These are phyloP conservation scores for Rhinolophus ferrumequinum DNA, from an alignment of 2,113 vertebrate genomes.

Conservation along the genomic window DNA sequence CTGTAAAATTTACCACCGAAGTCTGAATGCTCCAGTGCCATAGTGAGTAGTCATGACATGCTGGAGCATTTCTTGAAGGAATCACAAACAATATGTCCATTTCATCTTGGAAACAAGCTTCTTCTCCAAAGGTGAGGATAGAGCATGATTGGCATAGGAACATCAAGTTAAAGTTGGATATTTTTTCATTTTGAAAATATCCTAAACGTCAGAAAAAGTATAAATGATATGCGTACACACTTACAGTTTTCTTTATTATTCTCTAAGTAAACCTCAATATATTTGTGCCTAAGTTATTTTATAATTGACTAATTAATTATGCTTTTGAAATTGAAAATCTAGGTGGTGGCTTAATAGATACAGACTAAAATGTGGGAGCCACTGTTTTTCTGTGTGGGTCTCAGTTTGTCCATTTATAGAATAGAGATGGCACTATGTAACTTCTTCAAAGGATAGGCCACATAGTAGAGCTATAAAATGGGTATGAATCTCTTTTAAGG, in stretches of 20 bases:
- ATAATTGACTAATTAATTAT: not conserved
- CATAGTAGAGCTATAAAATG: not conserved
- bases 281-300: not conserved
- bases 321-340: constrained; percentile 12
- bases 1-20: not conserved
- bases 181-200: constrained; percentile 24
- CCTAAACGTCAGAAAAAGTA: constrained; percentile 2
- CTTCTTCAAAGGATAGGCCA: not conserved
- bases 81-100: not conserved
- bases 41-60: not conserved
- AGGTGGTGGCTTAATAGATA: not conserved
- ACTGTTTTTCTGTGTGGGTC: not conserved
- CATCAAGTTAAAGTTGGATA: not conserved
- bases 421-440: not conserved
- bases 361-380: not conserved
- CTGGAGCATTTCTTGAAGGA: not conserved
- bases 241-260: not conserved
- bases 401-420: not conserved
- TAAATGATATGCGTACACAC: not conserved
- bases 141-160: not conserved
- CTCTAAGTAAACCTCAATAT: not conserved
- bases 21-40: not conserved
- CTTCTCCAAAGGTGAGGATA: not conserved
- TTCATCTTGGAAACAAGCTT: not conserved
- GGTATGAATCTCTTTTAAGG: not conserved